Evolutionary conservation across 2,113 vertebrate species (phyloP), one percentile per base, ranked within the genome.

Genomic region (Hemicordylus capensis): DNA sequence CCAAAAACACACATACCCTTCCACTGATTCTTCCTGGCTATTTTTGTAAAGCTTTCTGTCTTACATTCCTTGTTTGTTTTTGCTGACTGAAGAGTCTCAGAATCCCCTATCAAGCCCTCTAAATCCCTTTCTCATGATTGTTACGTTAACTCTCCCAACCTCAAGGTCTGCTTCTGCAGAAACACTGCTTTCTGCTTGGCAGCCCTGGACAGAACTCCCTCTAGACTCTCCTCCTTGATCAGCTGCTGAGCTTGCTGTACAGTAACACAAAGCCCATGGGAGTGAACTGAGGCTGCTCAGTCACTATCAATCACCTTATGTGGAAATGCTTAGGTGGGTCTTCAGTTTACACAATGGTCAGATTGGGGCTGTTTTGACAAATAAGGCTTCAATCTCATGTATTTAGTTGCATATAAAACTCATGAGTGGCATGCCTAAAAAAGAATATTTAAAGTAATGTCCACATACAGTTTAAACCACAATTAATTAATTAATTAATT

Each of bases 211-310:
- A 90, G 84, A 48, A 59, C 44, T 92, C 73, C 72, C 80, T 87
- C 81, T 87, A 83, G 90, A 89, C 80, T 85, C 82, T 66, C 37
- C 14, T 26, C 46, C 90, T 93, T 92, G 77, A 93, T 92, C 84
- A 91, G 69, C 22, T 76, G 78, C 73, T 69, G 88, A 91, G 81
- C 73, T 44, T 48, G 85, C 76, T 89, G 66, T 64, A 85, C 74
- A 75, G 80, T 42, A 59, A 86, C 63, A 26, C 44, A 79, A 76
- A 76, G 75, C 66, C 75, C 74, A 70, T n/a, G 24, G 74, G 86
- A 66, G 54, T 80, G 24, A 76, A 66, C 4, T 6, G 19, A 37
- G 67, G 58, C 61, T 90, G 67, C n/a, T 54, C 10, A 31, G 72
- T 85, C 17, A 20, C 67, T 51, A 9, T 73, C 42, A 73, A 75